Percentiles rank a stretch among this genome's conserved stretches.
Conservation (phyloP, 2,113 vertebrate genomes). For the Loxodonta africana region DNA sequence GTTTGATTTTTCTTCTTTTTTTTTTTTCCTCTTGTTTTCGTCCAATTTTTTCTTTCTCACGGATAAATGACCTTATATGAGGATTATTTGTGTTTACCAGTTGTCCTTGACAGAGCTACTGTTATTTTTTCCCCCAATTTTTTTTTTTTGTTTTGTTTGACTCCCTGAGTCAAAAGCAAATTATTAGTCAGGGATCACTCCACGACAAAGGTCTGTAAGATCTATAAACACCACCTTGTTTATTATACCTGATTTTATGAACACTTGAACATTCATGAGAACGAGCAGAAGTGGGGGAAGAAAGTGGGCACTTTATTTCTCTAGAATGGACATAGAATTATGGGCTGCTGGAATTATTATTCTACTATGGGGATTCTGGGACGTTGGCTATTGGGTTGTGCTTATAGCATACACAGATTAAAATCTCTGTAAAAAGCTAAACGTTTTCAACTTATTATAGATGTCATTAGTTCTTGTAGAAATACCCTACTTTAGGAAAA, state of each 20-base stretch:
- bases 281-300: not conserved
- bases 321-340: not conserved
- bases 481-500: not conserved
- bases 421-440: not conserved
- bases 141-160: not conserved
- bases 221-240: not conserved
- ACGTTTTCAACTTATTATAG: not conserved
- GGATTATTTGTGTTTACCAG: not conserved
- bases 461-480: not conserved
- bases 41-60: not conserved
- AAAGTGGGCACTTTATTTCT: not conserved
- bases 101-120: not conserved
- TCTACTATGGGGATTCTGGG: not conserved
- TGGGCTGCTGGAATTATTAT: not conserved
- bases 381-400: not conserved
- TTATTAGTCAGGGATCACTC: not conserved
- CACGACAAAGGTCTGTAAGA: not conserved
- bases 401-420: not conserved
- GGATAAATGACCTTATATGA: not conserved
- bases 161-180: not conserved
- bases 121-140: no score
- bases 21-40: not conserved
- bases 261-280: not conserved
- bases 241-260: not conserved
- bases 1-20: no score